Percentiles rank a stretch among this genome's conserved stretches.
Conservation (phyloP, 2,113 vertebrate genomes). For the Mobula birostris region DNA sequence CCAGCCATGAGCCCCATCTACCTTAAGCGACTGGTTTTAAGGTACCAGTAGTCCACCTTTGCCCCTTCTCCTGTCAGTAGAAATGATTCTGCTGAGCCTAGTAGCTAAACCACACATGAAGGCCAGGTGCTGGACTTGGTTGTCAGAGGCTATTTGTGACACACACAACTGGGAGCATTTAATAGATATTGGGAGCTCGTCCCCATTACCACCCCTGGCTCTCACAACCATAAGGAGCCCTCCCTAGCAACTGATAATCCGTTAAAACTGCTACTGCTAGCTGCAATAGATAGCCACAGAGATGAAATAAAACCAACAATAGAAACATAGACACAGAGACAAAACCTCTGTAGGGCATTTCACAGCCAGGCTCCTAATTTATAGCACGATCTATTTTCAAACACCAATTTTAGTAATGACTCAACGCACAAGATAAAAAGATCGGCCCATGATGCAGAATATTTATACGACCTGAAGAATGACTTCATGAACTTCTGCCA, state of each 20-base stretch:
- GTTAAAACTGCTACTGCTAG: background rate
- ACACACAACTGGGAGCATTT: too few relatives aligned
- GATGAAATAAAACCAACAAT: background rate
- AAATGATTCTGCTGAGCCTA: too few relatives aligned
- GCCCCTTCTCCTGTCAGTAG: too few relatives aligned
- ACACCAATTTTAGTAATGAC: background rate
- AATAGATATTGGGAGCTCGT: too few relatives aligned
- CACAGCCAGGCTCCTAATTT: background rate
- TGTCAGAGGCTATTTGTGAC: too few relatives aligned
- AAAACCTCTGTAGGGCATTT: background rate
- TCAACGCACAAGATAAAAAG: background rate
- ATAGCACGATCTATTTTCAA: background rate
- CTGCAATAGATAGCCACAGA: background rate
- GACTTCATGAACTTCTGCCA: background rate
- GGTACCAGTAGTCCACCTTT: too few relatives aligned
- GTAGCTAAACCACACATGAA: too few relatives aligned
- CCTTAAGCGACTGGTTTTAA: too few relatives aligned
- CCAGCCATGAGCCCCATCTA: too few relatives aligned
- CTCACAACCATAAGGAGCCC: background rate
- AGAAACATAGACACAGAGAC: background rate
- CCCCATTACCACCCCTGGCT: too few relatives aligned
- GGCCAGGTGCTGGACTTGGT: too few relatives aligned
- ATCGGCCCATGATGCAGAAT: background rate
- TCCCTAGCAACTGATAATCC: background rate
- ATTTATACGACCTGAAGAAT: background rate